phyloP scores from a whole-genome alignment of 2,888 invertebrate genomes.

The Rhamnusium bicolor region DNA sequence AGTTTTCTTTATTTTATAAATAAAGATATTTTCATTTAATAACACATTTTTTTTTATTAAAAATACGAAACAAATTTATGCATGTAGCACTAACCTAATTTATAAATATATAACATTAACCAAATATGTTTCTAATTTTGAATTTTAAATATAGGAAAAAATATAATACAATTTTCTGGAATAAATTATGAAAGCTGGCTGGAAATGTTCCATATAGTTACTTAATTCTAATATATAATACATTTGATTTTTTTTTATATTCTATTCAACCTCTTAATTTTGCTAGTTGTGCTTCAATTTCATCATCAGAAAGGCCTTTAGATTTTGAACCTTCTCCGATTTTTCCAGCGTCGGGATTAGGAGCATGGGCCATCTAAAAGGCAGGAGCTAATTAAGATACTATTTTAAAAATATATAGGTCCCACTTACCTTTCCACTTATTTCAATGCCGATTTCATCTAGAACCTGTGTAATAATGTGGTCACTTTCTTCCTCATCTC shows the following conservation, averaged over 20 bases:
- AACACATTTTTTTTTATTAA: background rate
- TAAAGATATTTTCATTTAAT: background rate
- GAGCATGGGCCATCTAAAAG: slow-evolving; percentile 78
- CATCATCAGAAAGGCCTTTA: slow-evolving; percentile 76
- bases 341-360: slow-evolving; percentile 76
- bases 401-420: background rate
- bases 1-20: background rate
- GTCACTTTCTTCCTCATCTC: slow-evolving; percentile 92
- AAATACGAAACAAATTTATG: background rate
- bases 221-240: background rate
- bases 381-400: slow-evolving; percentile 17
- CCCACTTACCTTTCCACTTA: slow-evolving; percentile 84
- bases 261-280: slow-evolving; percentile 65
- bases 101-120: slow-evolving; percentile 6
- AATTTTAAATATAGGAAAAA: background rate
- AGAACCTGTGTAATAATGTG: slow-evolving; percentile 91
- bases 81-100: background rate
- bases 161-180: background rate
- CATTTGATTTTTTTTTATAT: no score
- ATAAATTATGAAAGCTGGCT: background rate
- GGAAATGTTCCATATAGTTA: background rate
- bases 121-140: slow-evolving; percentile 15
- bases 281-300: slow-evolving; percentile 82
- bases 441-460: slow-evolving; percentile 98
- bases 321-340: slow-evolving; percentile 73